Conservation (phyloP, 2,113 vertebrate genomes). For the Ciconia stormi region DNA sequence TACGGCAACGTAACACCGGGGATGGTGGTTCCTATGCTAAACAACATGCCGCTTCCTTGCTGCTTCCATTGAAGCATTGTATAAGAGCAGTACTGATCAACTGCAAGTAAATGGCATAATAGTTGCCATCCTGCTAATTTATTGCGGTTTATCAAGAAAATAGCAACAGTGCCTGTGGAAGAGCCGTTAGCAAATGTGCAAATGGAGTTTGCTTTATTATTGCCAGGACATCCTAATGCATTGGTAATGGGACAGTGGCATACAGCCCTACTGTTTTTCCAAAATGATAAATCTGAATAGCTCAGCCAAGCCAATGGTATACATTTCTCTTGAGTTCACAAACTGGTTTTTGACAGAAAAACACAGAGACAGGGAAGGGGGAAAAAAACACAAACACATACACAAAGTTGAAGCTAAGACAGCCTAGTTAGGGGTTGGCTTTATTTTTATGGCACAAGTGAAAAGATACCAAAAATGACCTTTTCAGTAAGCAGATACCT, state of each 20-base stretch:
- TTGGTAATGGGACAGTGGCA: neutral
- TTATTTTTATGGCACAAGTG: constrained; percentile 8
- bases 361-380: neutral
- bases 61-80: neutral
- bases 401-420: neutral
- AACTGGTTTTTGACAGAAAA: neutral
- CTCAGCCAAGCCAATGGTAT: neutral
- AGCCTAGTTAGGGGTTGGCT: neutral
- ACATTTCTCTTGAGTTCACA: neutral
- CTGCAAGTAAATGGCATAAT: neutral
- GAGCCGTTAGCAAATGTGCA: neutral
- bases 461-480: neutral
- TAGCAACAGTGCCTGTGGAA: neutral
- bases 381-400: neutral
- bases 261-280: neutral
- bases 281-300: constrained; percentile 6
- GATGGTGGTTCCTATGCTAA: neutral
- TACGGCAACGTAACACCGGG: accelerated
- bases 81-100: neutral
- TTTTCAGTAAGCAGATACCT: constrained; percentile 20
- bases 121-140: neutral
- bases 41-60: neutral
- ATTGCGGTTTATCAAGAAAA: neutral
- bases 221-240: neutral
- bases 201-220: neutral